Conservation (phyloP, 1,140 invertebrate species). For the Grapholita molesta region DNA sequence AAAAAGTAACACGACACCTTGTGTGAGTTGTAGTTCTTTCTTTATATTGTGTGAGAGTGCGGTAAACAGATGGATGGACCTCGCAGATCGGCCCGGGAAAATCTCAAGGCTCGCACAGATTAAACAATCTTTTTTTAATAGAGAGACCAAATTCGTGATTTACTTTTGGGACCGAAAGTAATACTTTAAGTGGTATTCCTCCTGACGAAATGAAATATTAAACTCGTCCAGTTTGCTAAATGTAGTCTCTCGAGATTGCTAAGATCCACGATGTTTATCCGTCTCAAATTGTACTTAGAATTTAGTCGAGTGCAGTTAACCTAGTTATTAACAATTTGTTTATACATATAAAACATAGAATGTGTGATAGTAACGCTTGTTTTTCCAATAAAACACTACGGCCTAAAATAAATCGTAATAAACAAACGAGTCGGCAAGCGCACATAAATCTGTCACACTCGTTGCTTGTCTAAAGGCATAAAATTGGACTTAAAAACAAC, state of each 20-base stretch:
- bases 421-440: conserved; percentile 64
- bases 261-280: neutral
- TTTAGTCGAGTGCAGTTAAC: neutral
- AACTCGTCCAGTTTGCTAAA: conserved; percentile 11
- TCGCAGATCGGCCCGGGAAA: neutral
- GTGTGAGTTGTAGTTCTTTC: neutral
- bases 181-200: conserved; percentile 1
- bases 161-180: neutral
- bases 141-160: neutral
- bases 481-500: conserved; percentile 45
- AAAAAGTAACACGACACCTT: neutral
- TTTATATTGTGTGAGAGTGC: neutral
- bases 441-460: conserved; percentile 58
- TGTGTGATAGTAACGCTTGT: conserved; percentile 58
- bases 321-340: neutral
- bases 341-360: neutral
- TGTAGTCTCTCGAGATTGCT: neutral
- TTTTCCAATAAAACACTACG: conserved; percentile 40
- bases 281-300: neutral
- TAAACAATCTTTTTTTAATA: neutral
- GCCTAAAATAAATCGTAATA: conserved; percentile 37
- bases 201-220: neutral
- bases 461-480: conserved; percentile 56
- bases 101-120: neutral
- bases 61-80: neutral